Evolutionary conservation across 2,888 invertebrate genomes (phyloP), one percentile per base, ranked within the genome.

Genomic region (Meiosimyza platycephala): DNA sequence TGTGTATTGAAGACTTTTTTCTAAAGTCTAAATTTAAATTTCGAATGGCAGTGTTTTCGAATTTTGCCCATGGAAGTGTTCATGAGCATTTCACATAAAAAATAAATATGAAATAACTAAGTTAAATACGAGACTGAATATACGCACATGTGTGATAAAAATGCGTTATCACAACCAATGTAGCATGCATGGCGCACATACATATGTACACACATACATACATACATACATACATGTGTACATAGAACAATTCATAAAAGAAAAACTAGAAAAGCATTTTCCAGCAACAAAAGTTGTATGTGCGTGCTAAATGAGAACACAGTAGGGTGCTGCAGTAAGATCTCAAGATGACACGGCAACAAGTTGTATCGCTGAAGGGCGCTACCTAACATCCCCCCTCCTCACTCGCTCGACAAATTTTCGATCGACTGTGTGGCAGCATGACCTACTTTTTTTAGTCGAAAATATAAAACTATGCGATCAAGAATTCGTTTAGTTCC

Each of bases 151-250:
- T 40, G 59, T 60, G 59, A 60, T 60, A 60, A 40, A 40, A 60
- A 60, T 60, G 59, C 59, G 59, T 60, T 60, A 60, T 60, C 59
- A 60, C 22, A 28, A 28, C 59, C 22, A 28, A 28, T 13, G 28
- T 33, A 59, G 59, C 59, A 59, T 16, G 13, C 28, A 59, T 13
- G 13, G 40, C 16, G n/a, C 60, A 59, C 28, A 22, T 1, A 59
- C 28, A n/a, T n/a, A n/a, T n/a, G n/a, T n/a, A n/a, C n/a, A n/a
- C n/a, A n/a, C n/a, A n/a, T n/a, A n/a, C n/a, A n/a, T n/a, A n/a
- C n/a, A n/a, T n/a, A n/a, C n/a, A n/a, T n/a, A n/a, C n/a, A n/a
- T n/a, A n/a, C n/a, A n/a, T n/a, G n/a, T n/a, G n/a, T n/a, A n/a
- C n/a, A 59, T 15, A 22, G 33, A 33, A 33, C 33, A 60, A 60